Percentiles rank a stretch among this genome's conserved stretches.
Conservation (phyloP, 2,113 vertebrate genomes). For the Zapornia atra region DNA sequence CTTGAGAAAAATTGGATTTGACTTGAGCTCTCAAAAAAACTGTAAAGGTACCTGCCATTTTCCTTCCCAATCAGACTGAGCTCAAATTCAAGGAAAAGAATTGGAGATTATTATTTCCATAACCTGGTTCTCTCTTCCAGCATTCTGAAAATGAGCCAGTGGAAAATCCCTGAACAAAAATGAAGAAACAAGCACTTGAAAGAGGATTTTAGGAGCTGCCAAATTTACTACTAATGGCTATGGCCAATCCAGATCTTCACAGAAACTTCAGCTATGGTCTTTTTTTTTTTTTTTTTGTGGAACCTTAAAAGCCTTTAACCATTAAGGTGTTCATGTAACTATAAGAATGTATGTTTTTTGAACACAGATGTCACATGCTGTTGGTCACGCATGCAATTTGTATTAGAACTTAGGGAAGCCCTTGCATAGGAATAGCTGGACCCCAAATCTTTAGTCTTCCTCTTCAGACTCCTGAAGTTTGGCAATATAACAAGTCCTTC, state of each 20-base stretch:
- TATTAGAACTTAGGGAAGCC: neutral
- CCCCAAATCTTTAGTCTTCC: neutral
- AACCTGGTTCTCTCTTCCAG: neutral
- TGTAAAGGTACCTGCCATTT: constrained; percentile 50
- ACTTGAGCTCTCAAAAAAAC: constrained; percentile 65
- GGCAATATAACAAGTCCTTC: neutral
- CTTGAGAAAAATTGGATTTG: constrained; percentile 61
- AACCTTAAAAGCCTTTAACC: constrained; percentile 37
- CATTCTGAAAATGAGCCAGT: constrained; percentile 24
- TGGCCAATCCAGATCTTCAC: constrained; percentile 19
- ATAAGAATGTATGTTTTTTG: constrained; percentile 13
- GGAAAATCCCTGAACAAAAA: constrained; percentile 59
- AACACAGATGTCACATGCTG: constrained; percentile 2
- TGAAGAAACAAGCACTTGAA: constrained; percentile 44
- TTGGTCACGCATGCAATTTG: constrained; percentile 6
- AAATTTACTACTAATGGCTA: constrained; percentile 13
- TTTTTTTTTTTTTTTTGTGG: constrained; percentile 12
- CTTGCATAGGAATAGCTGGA: neutral
- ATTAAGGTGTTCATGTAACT: constrained; percentile 22
- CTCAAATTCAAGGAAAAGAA: constrained; percentile 39
- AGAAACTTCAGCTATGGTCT: constrained; percentile 36
- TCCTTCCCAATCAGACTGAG: constrained; percentile 57
- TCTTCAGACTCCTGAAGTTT: neutral
- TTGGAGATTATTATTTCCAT: constrained; percentile 58
- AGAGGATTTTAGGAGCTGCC: constrained; percentile 21